These are phyloP conservation scores for Dascillus cervinus DNA, from an alignment of 2,888 invertebrate genomes.

Conservation along the genomic window DNA sequence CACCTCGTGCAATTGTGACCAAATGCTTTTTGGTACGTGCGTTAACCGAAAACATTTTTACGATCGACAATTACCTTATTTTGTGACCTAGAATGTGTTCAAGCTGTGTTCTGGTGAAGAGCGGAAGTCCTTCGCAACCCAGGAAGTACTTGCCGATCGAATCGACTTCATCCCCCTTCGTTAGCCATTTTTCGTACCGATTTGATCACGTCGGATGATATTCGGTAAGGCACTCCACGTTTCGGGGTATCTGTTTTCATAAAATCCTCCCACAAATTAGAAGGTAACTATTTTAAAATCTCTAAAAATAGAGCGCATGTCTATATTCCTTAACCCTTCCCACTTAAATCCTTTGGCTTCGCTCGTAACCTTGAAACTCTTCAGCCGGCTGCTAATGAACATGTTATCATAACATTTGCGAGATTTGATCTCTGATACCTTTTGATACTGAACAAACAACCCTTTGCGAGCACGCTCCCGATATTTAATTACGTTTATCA, in stretches of 20 bases:
- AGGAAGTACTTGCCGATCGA: slow-evolving; percentile 16
- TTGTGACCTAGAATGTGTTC: too few species aligned
- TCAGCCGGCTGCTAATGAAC: slow-evolving; percentile 31
- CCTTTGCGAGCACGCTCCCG: too few species aligned
- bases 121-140: slow-evolving; percentile 13
- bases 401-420: too few species aligned
- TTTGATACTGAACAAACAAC: too few species aligned
- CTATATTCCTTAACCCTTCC: slow-evolving; percentile 32
- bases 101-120: slow-evolving; percentile 5
- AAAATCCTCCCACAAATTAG: slow-evolving; percentile 27
- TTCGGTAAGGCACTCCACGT: slow-evolving; percentile 13
- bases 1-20: too few species aligned
- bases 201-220: slow-evolving; percentile 11
- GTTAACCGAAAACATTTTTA: too few species aligned
- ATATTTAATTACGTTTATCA: too few species aligned
- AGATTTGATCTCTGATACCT: too few species aligned
- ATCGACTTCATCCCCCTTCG: slow-evolving; percentile 15
- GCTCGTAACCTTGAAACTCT: slow-evolving; percentile 37
- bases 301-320: slow-evolving; percentile 36
- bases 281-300: slow-evolving; percentile 38
- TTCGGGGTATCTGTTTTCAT: slow-evolving; percentile 15
- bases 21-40: too few species aligned
- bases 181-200: slow-evolving; percentile 13
- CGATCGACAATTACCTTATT: too few species aligned
- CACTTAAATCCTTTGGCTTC: slow-evolving; percentile 23